Percentiles rank a stretch among this genome's conserved stretches.
These are phyloP conservation scores for Hapalemur alaotrensis DNA, from an alignment of 2,797 vertebrate genomes.

Conservation along the genomic window DNA sequence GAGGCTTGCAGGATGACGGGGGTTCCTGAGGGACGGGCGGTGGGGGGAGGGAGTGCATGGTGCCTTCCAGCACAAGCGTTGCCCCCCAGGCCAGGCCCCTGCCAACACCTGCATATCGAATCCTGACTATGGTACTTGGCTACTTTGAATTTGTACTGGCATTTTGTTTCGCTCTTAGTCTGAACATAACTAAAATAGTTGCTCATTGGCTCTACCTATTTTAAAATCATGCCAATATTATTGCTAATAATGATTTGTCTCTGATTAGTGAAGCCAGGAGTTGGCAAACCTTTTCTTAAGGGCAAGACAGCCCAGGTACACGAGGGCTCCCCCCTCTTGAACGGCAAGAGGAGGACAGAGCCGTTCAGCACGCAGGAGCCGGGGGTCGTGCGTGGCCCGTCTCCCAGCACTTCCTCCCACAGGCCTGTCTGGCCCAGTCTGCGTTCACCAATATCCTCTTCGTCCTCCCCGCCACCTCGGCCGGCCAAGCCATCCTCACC, in stretches of 20 bases:
- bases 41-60: neutral
- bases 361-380: accelerated
- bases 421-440: neutral
- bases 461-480: neutral
- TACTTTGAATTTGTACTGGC: neutral
- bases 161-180: neutral
- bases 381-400: accelerated
- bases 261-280: neutral
- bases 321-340: neutral
- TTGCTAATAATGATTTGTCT: neutral
- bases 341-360: neutral
- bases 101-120: accelerated
- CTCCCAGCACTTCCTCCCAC: accelerated
- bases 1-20: neutral
- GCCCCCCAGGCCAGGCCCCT: accelerated
- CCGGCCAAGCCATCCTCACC: neutral
- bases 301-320: neutral
- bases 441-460: neutral
- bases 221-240: neutral
- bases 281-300: neutral
- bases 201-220: neutral
- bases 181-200: neutral
- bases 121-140: neutral
- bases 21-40: neutral
- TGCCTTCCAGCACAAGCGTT: neutral